Conservation (phyloP, 2,797 vertebrate species). For the Lepus oiostolus region DNA sequence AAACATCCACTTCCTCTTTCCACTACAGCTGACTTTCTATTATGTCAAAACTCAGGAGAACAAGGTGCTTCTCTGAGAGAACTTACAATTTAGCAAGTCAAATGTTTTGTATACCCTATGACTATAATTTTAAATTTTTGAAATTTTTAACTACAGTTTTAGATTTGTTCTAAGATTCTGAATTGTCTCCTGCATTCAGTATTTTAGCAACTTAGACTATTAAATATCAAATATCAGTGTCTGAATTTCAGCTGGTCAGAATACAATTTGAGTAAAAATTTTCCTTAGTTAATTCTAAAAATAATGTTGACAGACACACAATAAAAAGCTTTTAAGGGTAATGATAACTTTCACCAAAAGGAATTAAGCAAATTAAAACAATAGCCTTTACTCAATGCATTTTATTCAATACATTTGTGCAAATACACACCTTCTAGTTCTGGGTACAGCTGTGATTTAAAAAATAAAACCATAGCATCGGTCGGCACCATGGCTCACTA, state of each 20-base stretch:
- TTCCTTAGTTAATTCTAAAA: constrained; percentile 46
- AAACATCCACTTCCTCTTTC: neutral
- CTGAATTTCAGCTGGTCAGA: neutral
- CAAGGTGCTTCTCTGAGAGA: neutral
- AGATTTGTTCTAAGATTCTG: neutral
- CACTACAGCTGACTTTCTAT: neutral
- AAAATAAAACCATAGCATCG: no score
- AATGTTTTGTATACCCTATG: neutral
- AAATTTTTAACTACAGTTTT: neutral
- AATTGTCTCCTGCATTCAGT: neutral
- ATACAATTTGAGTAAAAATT: constrained; percentile 26
- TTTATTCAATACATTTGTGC: constrained; percentile 17
- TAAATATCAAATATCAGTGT: constrained; percentile 48
- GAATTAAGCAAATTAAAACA: neutral
- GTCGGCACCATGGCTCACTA: no score
- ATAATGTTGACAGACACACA: neutral
- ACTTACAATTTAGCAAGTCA: neutral
- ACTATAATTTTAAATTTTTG: neutral
- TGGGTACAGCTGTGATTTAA: neutral
- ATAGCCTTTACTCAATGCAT: neutral
- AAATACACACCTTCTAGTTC: neutral
- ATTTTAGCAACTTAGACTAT: constrained; percentile 4
- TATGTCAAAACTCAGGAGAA: neutral
- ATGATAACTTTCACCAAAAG: constrained; percentile 18
- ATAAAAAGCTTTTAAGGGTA: constrained; percentile 40